A percentile compares a stretch with the other conserved stretches of the same genome.
phyloP scores from a whole-genome alignment of 2,797 vertebrate genomes.

The Prunella strophiata region DNA sequence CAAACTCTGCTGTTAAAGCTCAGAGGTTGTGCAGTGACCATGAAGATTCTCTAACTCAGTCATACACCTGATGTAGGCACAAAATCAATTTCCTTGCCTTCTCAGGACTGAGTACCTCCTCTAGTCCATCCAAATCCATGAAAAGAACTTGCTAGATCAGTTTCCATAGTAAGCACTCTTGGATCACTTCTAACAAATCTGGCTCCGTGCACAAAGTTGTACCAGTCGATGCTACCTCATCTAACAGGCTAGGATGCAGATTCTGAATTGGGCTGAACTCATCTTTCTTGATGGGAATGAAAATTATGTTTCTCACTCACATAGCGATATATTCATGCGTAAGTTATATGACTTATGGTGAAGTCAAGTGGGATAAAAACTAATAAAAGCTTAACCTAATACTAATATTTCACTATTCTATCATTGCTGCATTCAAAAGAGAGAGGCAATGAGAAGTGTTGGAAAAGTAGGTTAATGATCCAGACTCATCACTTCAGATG shows the following conservation, averaged over 20 bases:
- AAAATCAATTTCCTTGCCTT: background rate
- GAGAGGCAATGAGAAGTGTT: background rate
- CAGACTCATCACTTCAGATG: background rate
- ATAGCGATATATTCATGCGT: background rate
- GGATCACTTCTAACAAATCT: background rate
- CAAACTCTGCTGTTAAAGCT: background rate
- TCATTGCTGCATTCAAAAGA: background rate
- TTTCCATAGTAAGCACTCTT: background rate
- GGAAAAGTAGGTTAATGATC: background rate
- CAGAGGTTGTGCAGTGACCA: background rate
- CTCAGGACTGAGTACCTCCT: background rate
- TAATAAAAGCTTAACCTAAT: background rate
- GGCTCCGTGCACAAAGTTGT: accelerated
- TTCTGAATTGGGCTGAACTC: background rate
- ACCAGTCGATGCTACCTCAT: background rate
- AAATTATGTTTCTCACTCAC: background rate
- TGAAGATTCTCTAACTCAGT: background rate
- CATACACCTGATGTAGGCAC: background rate
- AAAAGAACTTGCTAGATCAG: background rate
- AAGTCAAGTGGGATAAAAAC: background rate
- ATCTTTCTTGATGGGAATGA: background rate
- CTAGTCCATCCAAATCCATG: background rate
- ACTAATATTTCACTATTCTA: background rate
- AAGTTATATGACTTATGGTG: background rate
- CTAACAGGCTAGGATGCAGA: background rate